Percentiles rank a stretch among this genome's conserved stretches.
These are phyloP conservation scores for Piliocolobus tephrosceles DNA, from an alignment of 2,113 vertebrate species.

Conservation along the genomic window DNA sequence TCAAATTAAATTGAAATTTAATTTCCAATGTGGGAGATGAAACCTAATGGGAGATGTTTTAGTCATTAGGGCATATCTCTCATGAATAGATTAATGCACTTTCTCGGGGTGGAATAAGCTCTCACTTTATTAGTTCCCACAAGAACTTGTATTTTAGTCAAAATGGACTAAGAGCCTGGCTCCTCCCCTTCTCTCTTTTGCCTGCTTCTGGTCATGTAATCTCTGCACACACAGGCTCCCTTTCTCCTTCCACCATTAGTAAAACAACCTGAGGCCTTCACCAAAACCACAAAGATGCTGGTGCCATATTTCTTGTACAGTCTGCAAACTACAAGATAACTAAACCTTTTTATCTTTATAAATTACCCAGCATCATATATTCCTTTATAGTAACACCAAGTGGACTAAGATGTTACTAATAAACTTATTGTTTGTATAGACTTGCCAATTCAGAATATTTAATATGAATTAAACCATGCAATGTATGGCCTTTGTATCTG, in stretches of 20 bases:
- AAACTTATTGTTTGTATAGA: neutral
- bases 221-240: neutral
- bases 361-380: neutral
- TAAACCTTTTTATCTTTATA: neutral
- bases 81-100: neutral
- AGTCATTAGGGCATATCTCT: neutral
- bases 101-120: neutral
- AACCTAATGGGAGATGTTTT: neutral
- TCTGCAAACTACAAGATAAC: neutral
- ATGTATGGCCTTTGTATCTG: neutral
- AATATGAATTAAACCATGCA: neutral
- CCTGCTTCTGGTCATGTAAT: neutral
- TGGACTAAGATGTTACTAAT: neutral
- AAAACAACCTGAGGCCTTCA: neutral
- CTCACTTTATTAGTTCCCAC: neutral
- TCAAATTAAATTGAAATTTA: neutral
- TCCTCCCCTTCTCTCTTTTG: neutral
- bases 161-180: neutral
- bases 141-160: neutral
- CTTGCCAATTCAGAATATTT: neutral
- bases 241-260: neutral
- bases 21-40: neutral
- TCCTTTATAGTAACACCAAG: neutral
- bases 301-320: neutral
- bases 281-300: neutral